Percentiles rank a stretch among this genome's conserved stretches.
Evolutionary conservation across 2,888 invertebrate species (phyloP).

Genomic region (Netelia inedita): DNA sequence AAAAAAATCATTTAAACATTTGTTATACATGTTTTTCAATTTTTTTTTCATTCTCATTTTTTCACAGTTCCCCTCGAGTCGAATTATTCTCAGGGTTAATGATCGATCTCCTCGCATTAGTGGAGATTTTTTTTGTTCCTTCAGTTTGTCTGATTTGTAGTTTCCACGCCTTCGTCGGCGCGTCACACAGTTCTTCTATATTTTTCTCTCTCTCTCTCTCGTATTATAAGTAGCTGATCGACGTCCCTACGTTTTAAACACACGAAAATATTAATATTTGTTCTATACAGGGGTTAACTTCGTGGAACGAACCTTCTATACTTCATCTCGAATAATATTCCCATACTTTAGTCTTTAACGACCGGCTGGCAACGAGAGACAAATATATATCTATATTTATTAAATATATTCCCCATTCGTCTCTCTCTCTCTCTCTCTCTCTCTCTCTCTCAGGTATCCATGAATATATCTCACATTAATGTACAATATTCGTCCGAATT

Average conservation of each 20-base stretch:
- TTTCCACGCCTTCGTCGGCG: slow-evolving; percentile 69
- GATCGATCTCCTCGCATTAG: slow-evolving; percentile 67
- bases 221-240: slow-evolving; percentile 50
- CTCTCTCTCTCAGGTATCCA: not conserved
- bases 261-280: slow-evolving; percentile 26
- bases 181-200: slow-evolving; percentile 22
- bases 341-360: slow-evolving; percentile 80
- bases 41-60: slow-evolving; percentile 8
- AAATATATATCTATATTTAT: no score
- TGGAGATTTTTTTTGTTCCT: slow-evolving; percentile 36
- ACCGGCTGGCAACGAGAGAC: slow-evolving; percentile 68
- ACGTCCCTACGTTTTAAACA: slow-evolving; percentile 34
- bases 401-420: not conserved
- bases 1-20: not conserved
- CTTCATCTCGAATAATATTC: slow-evolving; percentile 79
- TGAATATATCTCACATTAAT: slow-evolving; percentile 37
- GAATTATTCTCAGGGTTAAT: slow-evolving; percentile 32
- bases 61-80: not conserved
- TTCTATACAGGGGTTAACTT: slow-evolving; percentile 12
- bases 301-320: slow-evolving; percentile 60
- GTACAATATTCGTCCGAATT: slow-evolving; percentile 52
- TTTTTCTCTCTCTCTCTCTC: slow-evolving; percentile 43
- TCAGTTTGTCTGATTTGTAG: slow-evolving; percentile 66
- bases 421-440: slow-evolving; percentile 43
- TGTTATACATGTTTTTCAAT: not conserved